Evolutionary conservation across 2,113 vertebrate genomes (phyloP).

Genomic region (Piprites chloris): DNA sequence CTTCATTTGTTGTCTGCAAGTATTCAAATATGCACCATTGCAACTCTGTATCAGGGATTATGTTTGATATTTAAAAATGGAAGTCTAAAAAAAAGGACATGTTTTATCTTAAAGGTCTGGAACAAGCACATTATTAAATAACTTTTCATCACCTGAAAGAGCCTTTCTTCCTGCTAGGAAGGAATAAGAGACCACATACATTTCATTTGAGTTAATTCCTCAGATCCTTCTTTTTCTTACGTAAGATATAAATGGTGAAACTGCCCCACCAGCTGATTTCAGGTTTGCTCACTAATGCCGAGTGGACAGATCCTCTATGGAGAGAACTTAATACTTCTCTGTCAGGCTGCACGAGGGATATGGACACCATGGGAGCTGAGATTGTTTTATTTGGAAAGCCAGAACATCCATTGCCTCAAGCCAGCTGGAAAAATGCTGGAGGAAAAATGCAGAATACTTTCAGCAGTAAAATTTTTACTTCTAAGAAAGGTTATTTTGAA

Average conservation of each 20-base stretch:
- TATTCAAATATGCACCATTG: neutral
- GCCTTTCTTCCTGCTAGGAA: neutral
- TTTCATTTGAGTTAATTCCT: neutral
- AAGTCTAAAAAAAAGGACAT: neutral
- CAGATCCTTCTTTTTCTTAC: neutral
- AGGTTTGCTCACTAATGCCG: neutral
- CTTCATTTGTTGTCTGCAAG: neutral
- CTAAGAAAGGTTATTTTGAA: neutral
- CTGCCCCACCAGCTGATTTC: neutral
- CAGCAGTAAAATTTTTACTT: neutral
- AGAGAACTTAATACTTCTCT: neutral
- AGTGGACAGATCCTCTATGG: neutral
- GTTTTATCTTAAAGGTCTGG: neutral
- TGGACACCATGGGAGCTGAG: rapidly evolving
- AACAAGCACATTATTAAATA: neutral
- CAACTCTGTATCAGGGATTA: neutral
- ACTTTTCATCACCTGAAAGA: neutral
- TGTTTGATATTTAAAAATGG: neutral
- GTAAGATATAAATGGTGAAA: neutral
- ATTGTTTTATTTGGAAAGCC: neutral
- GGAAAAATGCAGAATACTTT: neutral
- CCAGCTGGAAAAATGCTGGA: neutral
- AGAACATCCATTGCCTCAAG: neutral
- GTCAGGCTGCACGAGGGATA: neutral
- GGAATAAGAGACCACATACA: neutral